Base-by-base conservation (phyloP, 2,113 vertebrate species). In the Podarcis raffonei region DNA sequence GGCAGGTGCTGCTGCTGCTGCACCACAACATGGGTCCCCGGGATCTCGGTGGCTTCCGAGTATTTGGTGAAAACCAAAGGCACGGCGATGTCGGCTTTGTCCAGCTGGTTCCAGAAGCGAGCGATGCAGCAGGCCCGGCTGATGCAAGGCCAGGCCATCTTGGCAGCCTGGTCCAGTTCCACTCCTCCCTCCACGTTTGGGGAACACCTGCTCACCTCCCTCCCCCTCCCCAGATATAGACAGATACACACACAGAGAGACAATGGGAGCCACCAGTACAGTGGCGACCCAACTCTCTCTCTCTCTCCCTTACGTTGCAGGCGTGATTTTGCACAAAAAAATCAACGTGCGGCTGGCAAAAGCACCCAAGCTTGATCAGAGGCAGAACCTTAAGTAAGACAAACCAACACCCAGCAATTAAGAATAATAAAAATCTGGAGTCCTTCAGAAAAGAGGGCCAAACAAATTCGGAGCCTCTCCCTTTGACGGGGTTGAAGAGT, bases 71-170 rank as follows among this genome's bases (percentile, higher is more conserved):
- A 99, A 5, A 99, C 98, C 95, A 99, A 89, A 6, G 99, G 98
- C 92, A 99, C 98, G 13, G 99, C 98, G 83, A 99, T 99, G 96
- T 99, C 99, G 68, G 98, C 98, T 93, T 99, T 99, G 95, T 99
- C 99, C 95, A 99, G 96, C 97, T 99, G 98, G 95, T 98, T 99
- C 99, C 99, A 99, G 96, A 99, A 99, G 62, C 98, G 98, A 84
- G 98, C 98, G 94, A 99, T 98, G 97, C 98, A 99, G 97, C 99
- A 99, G 62, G 98, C 99, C 96, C 99, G 97, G 94, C 98, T 98
- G 95, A 99, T 99, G 93, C 98, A 99, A 89, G 98, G 99, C 99
- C 99, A 99, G 91, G 99, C 99, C 99, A 99, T 99, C 95, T 90
- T 96, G 96, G 53, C 84, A 23, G 79, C 71, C 6, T 27, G 81